phyloP scores from a whole-genome alignment of 2,888 invertebrate genomes.

The Pardosa pseudoannulata region DNA sequence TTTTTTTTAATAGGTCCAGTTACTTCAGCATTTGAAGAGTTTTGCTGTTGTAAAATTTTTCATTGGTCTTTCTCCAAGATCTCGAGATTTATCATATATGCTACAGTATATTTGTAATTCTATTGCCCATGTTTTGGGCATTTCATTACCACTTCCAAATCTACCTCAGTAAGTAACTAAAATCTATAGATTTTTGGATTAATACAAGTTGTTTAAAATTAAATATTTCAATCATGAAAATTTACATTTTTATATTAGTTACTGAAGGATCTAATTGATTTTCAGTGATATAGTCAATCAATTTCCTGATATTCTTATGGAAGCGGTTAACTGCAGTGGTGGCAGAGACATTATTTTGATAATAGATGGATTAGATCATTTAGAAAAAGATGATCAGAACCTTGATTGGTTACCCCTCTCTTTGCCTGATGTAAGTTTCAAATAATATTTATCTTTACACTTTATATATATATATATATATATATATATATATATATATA shows the following conservation, averaged over 20 bases:
- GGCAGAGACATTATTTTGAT: slow-evolving; percentile 75
- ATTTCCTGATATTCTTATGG: slow-evolving; percentile 60
- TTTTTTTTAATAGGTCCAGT: slow-evolving; percentile 36
- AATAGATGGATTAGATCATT: slow-evolving; percentile 78
- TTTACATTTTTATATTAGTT: too few species aligned
- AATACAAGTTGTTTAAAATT: too few species aligned
- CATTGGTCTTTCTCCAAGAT: slow-evolving; percentile 58
- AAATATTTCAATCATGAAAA: too few species aligned
- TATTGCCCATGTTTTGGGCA: slow-evolving; percentile 17
- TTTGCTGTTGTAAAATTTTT: slow-evolving; percentile 54
- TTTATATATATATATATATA: too few species aligned
- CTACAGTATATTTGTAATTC: slow-evolving; percentile 43
- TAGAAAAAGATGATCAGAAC: slow-evolving; percentile 76
- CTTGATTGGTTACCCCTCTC: slow-evolving; percentile 77
- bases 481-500: too few species aligned
- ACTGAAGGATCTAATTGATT: too few species aligned
- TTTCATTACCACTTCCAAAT: slow-evolving; percentile 40
- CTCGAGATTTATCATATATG: slow-evolving; percentile 43
- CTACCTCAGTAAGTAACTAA: slow-evolving; percentile 19
- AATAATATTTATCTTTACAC: slow-evolving; percentile 9
- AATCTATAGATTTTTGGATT: background rate
- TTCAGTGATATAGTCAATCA: slow-evolving; percentile 47
- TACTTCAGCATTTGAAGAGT: slow-evolving; percentile 32
- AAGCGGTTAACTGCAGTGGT: slow-evolving; percentile 37
- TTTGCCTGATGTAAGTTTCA: slow-evolving; percentile 76